phyloP scores from a whole-genome alignment of 2,113 vertebrate species.

The Bubo bubo region DNA sequence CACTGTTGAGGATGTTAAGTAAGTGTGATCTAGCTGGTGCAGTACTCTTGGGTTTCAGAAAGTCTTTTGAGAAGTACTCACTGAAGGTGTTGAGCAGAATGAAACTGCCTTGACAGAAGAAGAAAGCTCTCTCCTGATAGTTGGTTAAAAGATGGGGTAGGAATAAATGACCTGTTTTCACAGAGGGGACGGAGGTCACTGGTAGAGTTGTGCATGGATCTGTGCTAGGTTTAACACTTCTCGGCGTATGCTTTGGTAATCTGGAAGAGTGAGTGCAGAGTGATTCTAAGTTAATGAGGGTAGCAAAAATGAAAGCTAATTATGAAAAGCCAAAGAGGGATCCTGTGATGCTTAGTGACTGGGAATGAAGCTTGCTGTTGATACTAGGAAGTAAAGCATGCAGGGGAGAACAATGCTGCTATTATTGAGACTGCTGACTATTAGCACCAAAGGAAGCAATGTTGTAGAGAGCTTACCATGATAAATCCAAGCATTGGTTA shows the following conservation, averaged over 20 bases:
- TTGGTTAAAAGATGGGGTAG: not conserved
- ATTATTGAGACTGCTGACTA: not conserved
- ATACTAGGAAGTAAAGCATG: not conserved
- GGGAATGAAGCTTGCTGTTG: not conserved
- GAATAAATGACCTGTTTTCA: not conserved
- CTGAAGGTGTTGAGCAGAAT: slow-evolving; percentile 8
- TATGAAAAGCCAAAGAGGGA: not conserved
- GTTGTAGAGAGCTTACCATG: not conserved
- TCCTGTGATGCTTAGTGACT: not conserved
- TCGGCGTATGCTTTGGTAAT: not conserved
- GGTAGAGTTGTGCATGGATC: not conserved
- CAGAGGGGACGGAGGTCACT: not conserved
- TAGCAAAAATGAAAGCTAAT: not conserved
- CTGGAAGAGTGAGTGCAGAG: not conserved
- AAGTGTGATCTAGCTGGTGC: not conserved
- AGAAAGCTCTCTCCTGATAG: not conserved
- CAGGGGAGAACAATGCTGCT: not conserved
- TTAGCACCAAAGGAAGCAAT: not conserved
- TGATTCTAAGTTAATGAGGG: not conserved
- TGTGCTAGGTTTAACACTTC: not conserved
- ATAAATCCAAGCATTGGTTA: not conserved
- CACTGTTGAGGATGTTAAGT: not conserved
- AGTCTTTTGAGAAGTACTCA: not conserved
- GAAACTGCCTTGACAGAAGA: slow-evolving; percentile 22
- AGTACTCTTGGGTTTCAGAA: not conserved